These are phyloP conservation scores for Liparis tanakae DNA, from an alignment of 2,797 vertebrate genomes.

Conservation along the genomic window DNA sequence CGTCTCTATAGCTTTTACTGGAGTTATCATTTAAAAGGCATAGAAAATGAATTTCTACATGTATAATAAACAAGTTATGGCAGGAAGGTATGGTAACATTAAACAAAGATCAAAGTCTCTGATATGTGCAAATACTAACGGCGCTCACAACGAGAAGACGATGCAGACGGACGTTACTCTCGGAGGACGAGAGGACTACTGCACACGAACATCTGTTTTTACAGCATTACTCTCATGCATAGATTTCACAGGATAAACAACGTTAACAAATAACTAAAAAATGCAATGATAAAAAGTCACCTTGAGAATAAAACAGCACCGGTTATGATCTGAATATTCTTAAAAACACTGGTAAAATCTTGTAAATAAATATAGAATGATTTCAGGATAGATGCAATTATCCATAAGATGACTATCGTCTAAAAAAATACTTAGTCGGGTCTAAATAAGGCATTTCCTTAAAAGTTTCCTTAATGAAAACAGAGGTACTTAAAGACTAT, in stretches of 20 bases:
- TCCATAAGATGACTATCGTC: conserved; percentile 59
- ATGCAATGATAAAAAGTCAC: conserved; percentile 50
- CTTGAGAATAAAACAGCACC: conserved; percentile 39
- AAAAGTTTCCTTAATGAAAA: conserved; percentile 43
- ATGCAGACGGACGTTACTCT: conserved; percentile 49
- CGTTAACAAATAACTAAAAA: conserved; percentile 58
- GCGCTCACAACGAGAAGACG: conserved; percentile 56
- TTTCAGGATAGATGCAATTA: conserved; percentile 42
- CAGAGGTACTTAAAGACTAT: conserved; percentile 37
- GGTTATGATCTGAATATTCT: conserved; percentile 31
- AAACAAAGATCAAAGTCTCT: conserved; percentile 46
- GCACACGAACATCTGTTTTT: conserved; percentile 65
- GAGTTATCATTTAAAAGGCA: conserved; percentile 23
- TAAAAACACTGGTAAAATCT: conserved; percentile 59
- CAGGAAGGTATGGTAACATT: conserved; percentile 44
- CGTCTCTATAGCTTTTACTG: too few relatives aligned
- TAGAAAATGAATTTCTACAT: conserved; percentile 9
- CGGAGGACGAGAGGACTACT: conserved; percentile 60
- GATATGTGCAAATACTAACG: conserved; percentile 69
- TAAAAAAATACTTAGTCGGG: conserved; percentile 64
- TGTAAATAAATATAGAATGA: conserved; percentile 70
- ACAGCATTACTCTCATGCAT: conserved; percentile 75
- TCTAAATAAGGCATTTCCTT: conserved; percentile 73
- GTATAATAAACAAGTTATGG: conserved; percentile 19
- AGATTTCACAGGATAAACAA: conserved; percentile 62